These are phyloP conservation scores for Campodea augens DNA, from an alignment of 1,140 invertebrate genomes.

Conservation along the genomic window DNA sequence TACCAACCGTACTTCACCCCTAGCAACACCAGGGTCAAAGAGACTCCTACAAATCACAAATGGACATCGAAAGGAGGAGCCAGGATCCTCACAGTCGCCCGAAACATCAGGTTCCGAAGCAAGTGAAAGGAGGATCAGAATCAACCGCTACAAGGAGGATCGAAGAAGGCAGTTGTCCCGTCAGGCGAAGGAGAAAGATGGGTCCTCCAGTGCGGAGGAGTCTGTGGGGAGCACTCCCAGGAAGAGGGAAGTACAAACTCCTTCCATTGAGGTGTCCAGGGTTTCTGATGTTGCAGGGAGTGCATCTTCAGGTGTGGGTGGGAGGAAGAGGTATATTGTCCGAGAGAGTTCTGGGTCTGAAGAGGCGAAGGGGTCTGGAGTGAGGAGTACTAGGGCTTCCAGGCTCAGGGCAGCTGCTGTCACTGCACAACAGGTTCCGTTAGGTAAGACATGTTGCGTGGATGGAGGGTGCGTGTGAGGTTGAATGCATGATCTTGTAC, in stretches of 20 bases:
- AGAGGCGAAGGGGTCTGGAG: conserved; percentile 9
- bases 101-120: conserved; percentile 9
- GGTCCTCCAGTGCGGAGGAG: too few relatives aligned
- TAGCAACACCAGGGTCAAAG: too few relatives aligned
- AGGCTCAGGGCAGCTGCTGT: conserved; percentile 14
- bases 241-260: not conserved
- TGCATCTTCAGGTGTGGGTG: not conserved
- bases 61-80: conserved; percentile 10
- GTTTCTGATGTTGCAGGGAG: not conserved
- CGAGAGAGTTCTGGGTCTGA: conserved; percentile 12
- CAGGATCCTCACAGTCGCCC: not conserved
- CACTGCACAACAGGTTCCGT: conserved; percentile 1
- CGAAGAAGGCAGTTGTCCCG: conserved; percentile 36
- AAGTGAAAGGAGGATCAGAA: conserved; percentile 30
- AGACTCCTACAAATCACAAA: conserved; percentile 6
- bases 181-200: too few relatives aligned
- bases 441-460: too few relatives aligned
- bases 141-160: conserved; percentile 43
- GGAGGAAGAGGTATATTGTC: conserved; percentile 7
- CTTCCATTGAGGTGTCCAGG: not conserved
- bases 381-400: conserved; percentile 15
- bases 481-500: too few relatives aligned
- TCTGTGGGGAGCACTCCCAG: too few relatives aligned
- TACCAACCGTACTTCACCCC: too few relatives aligned
- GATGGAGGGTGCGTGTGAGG: too few relatives aligned